Conservation (phyloP, 2,888 invertebrate genomes). For the Xanthorhoe designata region DNA sequence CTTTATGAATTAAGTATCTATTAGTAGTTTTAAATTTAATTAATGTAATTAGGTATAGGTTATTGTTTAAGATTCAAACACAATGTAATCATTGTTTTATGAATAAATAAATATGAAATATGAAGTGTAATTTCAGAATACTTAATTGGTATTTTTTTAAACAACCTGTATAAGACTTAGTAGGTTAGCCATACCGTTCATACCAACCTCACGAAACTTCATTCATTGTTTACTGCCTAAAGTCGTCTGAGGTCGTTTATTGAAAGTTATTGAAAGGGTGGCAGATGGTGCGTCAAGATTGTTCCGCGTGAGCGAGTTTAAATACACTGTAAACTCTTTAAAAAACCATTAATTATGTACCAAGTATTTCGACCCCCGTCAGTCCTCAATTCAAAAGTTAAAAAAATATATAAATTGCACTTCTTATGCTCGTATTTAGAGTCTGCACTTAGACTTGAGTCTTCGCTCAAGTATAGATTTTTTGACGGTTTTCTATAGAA, state of each 20-base stretch:
- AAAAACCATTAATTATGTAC: conserved; percentile 14
- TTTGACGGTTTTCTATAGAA: too few species aligned
- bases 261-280: conserved; percentile 46
- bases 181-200: conserved; percentile 22
- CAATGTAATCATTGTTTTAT: too few species aligned
- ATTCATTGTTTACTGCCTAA: conserved; percentile 47
- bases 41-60: too few species aligned
- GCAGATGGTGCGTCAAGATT: conserved; percentile 49
- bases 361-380: not conserved
- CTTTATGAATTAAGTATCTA: too few species aligned
- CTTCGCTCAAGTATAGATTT: too few species aligned
- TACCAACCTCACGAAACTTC: conserved; percentile 54
- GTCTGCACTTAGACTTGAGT: too few species aligned
- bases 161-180: conserved; percentile 25
- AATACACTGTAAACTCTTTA: conserved; percentile 15
- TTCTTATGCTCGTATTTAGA: too few species aligned
- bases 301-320: conserved; percentile 14
- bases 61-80: too few species aligned
- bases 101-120: too few species aligned
- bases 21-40: too few species aligned
- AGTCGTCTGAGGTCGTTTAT: conserved; percentile 35
- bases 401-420: not conserved
- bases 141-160: not conserved
- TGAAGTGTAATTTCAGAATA: not conserved
- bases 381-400: not conserved